phyloP scores from a whole-genome alignment of 2,888 invertebrate genomes.

The Leptinotarsa rubiginosa region DNA sequence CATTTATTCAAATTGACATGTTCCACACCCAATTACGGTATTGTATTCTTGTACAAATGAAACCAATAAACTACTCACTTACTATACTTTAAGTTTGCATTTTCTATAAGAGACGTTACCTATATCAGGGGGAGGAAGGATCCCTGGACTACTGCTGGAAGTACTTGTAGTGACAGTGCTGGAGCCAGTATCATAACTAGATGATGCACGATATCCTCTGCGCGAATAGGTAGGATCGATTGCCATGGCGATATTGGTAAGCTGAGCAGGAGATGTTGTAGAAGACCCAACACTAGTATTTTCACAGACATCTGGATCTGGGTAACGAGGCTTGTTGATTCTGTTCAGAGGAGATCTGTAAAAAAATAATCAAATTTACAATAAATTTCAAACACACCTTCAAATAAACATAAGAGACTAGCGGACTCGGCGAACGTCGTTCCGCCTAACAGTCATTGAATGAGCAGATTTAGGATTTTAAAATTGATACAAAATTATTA shows the following conservation, averaged over 20 bases:
- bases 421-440: too few species aligned
- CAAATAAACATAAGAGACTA: too few species aligned
- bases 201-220: constrained; percentile 56
- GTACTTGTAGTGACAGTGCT: constrained; percentile 60
- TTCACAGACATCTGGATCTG: constrained; percentile 59
- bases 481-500: too few species aligned
- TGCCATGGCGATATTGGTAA: constrained; percentile 74
- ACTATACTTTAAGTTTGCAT: too few species aligned
- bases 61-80: too few species aligned
- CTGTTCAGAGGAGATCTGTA: constrained; percentile 56
- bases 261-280: constrained; percentile 58
- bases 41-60: too few species aligned
- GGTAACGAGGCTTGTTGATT: constrained; percentile 60
- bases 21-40: too few species aligned
- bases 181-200: constrained; percentile 61
- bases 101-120: neutral
- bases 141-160: constrained; percentile 62
- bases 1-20: too few species aligned
- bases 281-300: constrained; percentile 47
- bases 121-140: constrained; percentile 33
- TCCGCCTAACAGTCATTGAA: too few species aligned
- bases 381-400: too few species aligned
- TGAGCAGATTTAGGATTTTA: too few species aligned
- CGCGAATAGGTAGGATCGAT: constrained; percentile 75
- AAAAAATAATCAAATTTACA: neutral